Conservation (phyloP, 2,113 vertebrate species). For the Polypterus bichir region DNA sequence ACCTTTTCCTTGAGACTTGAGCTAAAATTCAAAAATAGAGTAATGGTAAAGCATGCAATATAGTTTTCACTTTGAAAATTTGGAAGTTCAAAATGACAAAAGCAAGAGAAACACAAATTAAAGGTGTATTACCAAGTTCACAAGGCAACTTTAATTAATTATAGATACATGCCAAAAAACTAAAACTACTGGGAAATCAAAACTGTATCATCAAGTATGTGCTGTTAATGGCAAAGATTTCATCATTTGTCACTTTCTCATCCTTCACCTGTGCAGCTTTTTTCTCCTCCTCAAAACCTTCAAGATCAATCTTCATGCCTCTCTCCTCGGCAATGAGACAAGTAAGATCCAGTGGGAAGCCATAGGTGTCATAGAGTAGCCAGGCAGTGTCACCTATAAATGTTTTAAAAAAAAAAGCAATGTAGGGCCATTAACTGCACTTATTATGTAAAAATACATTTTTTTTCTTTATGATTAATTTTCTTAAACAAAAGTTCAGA, state of each 20-base stretch:
- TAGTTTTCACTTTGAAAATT: too few relatives aligned
- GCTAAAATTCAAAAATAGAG: conserved; percentile 31
- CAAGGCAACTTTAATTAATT: too few relatives aligned
- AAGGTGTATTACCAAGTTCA: too few relatives aligned
- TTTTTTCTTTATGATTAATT: too few relatives aligned
- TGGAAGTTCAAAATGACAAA: too few relatives aligned
- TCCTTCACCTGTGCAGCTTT: conserved; percentile 75
- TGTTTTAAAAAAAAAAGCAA: too few relatives aligned
- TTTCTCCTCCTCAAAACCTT: conserved; percentile 84
- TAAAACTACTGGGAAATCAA: background rate
- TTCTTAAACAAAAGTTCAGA: too few relatives aligned
- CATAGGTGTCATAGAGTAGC: conserved; percentile 90
- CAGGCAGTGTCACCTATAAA: conserved; percentile 82
- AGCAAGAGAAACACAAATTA: too few relatives aligned
- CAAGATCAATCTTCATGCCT: conserved; percentile 71
- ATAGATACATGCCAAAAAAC: background rate
- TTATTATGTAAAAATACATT: too few relatives aligned
- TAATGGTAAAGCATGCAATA: too few relatives aligned
- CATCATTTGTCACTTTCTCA: background rate
- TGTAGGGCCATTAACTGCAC: too few relatives aligned
- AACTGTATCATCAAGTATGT: background rate
- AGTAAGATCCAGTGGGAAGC: conserved; percentile 88
- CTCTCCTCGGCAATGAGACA: conserved; percentile 93
- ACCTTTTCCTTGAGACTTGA: conserved; percentile 90
- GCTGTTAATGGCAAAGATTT: background rate